phyloP scores from a whole-genome alignment of 2,888 invertebrate species.

The Meteorus cinctellus region DNA sequence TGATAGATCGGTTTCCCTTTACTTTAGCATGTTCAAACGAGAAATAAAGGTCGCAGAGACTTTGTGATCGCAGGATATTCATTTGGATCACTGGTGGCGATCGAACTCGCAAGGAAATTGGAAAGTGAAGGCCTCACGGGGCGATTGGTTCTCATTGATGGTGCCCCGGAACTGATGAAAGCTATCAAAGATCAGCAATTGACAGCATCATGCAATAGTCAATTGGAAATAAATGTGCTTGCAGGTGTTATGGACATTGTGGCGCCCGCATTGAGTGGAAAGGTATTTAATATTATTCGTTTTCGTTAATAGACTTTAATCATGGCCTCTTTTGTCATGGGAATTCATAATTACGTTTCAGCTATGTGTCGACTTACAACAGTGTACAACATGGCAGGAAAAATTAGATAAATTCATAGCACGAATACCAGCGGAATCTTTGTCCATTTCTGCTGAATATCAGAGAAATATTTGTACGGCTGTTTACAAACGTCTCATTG shows the following conservation, averaged over 20 bases:
- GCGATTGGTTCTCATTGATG: slow-evolving; percentile 85
- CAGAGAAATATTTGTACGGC: slow-evolving; percentile 70
- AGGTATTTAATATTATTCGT: slow-evolving; percentile 60
- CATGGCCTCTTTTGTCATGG: background rate
- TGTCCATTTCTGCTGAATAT: slow-evolving; percentile 70
- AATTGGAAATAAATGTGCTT: slow-evolving; percentile 77
- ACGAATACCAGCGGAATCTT: slow-evolving; percentile 70
- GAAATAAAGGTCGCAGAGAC: slow-evolving; percentile 60
- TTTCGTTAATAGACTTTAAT: background rate
- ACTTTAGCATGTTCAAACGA: slow-evolving; percentile 77
- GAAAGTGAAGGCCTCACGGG: slow-evolving; percentile 81
- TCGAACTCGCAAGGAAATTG: slow-evolving; percentile 84
- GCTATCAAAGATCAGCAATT: slow-evolving; percentile 75
- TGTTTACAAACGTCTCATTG: slow-evolving; percentile 76
- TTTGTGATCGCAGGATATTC: slow-evolving; percentile 92
- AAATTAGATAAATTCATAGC: slow-evolving; percentile 76
- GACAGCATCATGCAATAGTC: slow-evolving; percentile 72
- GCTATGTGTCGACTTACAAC: slow-evolving; percentile 72
- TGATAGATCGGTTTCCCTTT: background rate
- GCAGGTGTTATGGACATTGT: slow-evolving; percentile 76
- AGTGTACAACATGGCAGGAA: slow-evolving; percentile 76
- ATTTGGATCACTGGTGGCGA: slow-evolving; percentile 85
- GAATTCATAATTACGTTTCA: slow-evolving; percentile 43
- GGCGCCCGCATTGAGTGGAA: slow-evolving; percentile 72
- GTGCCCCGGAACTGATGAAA: slow-evolving; percentile 83